Evolutionary conservation across 1,140 invertebrate species (phyloP).

Genomic region (Ips nitidus): DNA sequence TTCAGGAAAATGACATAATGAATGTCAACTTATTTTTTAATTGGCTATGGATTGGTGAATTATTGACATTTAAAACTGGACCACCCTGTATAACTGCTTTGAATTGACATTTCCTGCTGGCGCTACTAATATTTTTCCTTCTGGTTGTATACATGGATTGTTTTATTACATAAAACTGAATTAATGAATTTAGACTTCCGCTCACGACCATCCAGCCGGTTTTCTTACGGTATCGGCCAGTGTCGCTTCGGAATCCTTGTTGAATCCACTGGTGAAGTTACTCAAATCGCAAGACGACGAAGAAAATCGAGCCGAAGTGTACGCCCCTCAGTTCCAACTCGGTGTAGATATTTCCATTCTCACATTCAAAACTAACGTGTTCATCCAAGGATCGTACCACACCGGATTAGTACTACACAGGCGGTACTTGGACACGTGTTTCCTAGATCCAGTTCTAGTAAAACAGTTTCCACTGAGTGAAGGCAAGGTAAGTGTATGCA

Average conservation of each 20-base stretch:
- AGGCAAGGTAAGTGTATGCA: conserved; percentile 52
- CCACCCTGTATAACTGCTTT: too few relatives aligned
- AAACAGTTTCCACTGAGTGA: conserved; percentile 53
- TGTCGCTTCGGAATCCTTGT: conserved; percentile 63
- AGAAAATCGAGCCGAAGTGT: conserved; percentile 42
- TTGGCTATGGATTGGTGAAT: too few relatives aligned
- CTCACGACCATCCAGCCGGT: conserved; percentile 58
- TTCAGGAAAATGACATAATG: too few relatives aligned
- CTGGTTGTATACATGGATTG: too few relatives aligned
- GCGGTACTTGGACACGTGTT: conserved; percentile 60
- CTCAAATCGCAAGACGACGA: conserved; percentile 57
- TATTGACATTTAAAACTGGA: too few relatives aligned
- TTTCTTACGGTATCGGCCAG: conserved; percentile 66
- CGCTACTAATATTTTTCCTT: too few relatives aligned
- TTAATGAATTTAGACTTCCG: conserved; percentile 40
- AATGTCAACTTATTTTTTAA: too few relatives aligned
- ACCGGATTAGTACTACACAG: conserved; percentile 62
- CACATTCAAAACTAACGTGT: conserved; percentile 51
- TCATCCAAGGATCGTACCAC: conserved; percentile 54
- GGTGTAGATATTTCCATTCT: conserved; percentile 57
- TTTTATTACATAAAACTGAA: too few relatives aligned
- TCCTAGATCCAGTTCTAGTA: conserved; percentile 52
- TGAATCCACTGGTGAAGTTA: conserved; percentile 67
- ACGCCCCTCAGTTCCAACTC: conserved; percentile 47
- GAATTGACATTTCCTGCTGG: too few relatives aligned